Evolutionary conservation across 1,140 invertebrate species (phyloP).

Genomic region (Drosophila sturtevanti): DNA sequence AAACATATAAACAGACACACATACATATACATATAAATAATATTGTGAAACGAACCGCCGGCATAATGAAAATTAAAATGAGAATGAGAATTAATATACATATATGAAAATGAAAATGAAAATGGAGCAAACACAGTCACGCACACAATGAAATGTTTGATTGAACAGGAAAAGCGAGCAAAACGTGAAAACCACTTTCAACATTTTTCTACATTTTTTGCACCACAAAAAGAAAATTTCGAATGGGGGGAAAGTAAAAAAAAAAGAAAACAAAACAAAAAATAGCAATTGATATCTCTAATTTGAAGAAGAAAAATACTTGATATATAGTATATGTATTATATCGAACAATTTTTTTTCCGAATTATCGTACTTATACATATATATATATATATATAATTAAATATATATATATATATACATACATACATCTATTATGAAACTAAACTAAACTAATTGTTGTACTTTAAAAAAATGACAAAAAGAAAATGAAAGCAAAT

Average conservation of each 20-base stretch:
- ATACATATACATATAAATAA: conserved; percentile 21
- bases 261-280: conserved; percentile 13
- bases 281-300: conserved; percentile 1
- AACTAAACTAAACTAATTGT: conserved; percentile 71
- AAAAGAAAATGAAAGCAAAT: background rate
- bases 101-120: conserved; percentile 23
- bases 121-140: conserved; percentile 35
- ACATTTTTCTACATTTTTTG: conserved; percentile 60
- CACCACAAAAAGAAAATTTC: conserved; percentile 21
- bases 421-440: conserved; percentile 51
- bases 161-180: conserved; percentile 17
- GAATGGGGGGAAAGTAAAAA: conserved; percentile 8
- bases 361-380: conserved; percentile 1
- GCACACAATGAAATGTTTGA: conserved; percentile 44
- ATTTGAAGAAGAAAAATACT: background rate
- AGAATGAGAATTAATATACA: background rate
- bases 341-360: conserved; percentile 37
- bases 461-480: conserved; percentile 58
- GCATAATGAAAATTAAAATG: conserved; percentile 69
- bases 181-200: background rate
- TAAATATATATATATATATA: conserved; percentile 8
- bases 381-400: conserved; percentile 29
- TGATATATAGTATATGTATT: conserved; percentile 34
- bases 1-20: background rate
- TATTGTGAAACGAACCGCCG: conserved; percentile 74